A percentile compares a stretch with the other conserved stretches of the same genome.
Conservation (phyloP, 2,888 invertebrate species). For the Steromphala cineraria region DNA sequence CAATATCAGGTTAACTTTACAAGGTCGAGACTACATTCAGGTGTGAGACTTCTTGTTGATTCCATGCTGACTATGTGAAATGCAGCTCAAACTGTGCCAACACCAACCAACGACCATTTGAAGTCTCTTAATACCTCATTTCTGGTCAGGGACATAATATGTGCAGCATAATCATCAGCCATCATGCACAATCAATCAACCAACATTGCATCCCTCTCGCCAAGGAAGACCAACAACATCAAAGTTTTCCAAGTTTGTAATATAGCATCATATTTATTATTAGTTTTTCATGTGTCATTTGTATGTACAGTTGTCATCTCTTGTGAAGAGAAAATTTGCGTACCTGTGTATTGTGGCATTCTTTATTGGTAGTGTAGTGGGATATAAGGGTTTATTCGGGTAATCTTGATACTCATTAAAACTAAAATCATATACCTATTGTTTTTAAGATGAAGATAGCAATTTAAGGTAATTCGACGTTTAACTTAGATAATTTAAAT, state of each 20-base stretch:
- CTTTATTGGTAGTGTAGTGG: too few relatives aligned
- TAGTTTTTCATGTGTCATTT: too few relatives aligned
- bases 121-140: constrained; percentile 13
- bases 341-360: too few relatives aligned
- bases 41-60: not conserved
- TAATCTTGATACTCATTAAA: too few relatives aligned
- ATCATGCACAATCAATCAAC: not conserved
- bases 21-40: constrained; percentile 10
- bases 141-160: constrained; percentile 7
- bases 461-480: too few relatives aligned
- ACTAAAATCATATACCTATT: too few relatives aligned
- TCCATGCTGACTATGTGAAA: not conserved
- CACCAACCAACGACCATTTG: constrained; percentile 6
- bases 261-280: constrained; percentile 14
- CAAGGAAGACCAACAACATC: not conserved
- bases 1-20: constrained; percentile 11
- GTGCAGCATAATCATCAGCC: constrained; percentile 13
- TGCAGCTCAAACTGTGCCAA: constrained; percentile 18
- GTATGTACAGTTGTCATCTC: too few relatives aligned
- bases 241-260: not conserved
- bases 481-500: too few relatives aligned
- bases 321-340: too few relatives aligned
- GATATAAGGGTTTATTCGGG: too few relatives aligned
- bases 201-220: not conserved
- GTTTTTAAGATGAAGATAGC: too few relatives aligned